Evolutionary conservation across 2,113 vertebrate genomes (phyloP).

Genomic region (Chloropsis hardwickii): DNA sequence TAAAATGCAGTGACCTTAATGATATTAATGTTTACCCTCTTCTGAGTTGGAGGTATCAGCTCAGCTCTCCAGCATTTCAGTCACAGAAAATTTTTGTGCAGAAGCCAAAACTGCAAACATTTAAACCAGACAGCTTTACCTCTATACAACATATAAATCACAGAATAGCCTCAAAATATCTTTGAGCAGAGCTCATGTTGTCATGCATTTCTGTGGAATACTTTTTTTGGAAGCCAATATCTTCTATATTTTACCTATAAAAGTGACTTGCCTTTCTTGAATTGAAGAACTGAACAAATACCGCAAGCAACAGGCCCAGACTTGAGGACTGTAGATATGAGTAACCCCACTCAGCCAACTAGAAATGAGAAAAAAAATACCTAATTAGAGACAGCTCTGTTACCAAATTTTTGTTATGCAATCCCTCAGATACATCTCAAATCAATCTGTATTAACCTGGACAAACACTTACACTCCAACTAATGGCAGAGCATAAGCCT

Average conservation of each 20-base stretch:
- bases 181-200: background rate
- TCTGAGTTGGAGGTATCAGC: background rate
- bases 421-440: background rate
- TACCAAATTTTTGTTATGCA: background rate
- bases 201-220: background rate
- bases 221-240: background rate
- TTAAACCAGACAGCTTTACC: background rate
- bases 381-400: background rate
- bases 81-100: background rate
- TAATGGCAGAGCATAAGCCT: constrained; percentile 84
- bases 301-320: constrained; percentile 87
- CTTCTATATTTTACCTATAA: background rate
- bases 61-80: background rate
- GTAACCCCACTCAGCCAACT: constrained; percentile 93
- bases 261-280: constrained; percentile 84
- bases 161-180: background rate
- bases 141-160: background rate
- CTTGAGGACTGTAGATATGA: constrained; percentile 83
- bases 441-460: background rate
- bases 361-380: constrained; percentile 20
- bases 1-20: background rate
- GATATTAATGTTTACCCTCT: background rate
- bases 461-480: constrained; percentile 90
- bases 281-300: constrained; percentile 87
- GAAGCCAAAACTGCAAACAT: background rate